These are phyloP conservation scores for Caenorhabditis becei DNA, from an alignment of 2,888 invertebrate species.

Conservation along the genomic window DNA sequence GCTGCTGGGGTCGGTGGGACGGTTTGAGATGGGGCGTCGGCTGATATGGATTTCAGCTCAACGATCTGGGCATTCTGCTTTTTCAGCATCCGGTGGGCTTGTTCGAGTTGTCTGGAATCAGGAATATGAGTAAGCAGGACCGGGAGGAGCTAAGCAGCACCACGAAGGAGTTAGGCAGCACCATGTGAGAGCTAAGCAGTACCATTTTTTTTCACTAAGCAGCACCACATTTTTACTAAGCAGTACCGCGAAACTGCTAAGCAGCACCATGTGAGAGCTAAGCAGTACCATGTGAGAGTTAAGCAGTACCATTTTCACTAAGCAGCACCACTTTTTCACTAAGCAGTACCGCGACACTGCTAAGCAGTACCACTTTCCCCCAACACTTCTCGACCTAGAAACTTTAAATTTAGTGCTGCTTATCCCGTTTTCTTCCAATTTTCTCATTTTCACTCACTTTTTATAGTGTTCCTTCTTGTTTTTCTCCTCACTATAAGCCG, in stretches of 20 bases:
- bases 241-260: no score
- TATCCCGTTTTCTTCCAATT: neutral
- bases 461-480: constrained; percentile 34
- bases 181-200: no score
- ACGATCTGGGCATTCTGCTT: constrained; percentile 19
- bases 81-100: constrained; percentile 6
- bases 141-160: no score
- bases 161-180: no score
- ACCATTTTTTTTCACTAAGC: neutral
- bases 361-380: no score
- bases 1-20: constrained; percentile 1
- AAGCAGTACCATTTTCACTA: no score
- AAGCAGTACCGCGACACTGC: no score
- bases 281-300: no score
- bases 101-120: constrained; percentile 38
- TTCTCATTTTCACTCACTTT: constrained; percentile 13
- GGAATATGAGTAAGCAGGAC: neutral
- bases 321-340: no score
- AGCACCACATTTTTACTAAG: neutral
- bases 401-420: neutral
- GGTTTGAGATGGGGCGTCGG: neutral
- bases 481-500: constrained; percentile 21
- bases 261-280: no score
- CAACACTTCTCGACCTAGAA: no score
- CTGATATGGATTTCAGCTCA: constrained; percentile 8